A percentile compares a stretch with the other conserved stretches of the same genome.
phyloP scores from a whole-genome alignment of 2,888 invertebrate species.

The Notodonta dromedarius region DNA sequence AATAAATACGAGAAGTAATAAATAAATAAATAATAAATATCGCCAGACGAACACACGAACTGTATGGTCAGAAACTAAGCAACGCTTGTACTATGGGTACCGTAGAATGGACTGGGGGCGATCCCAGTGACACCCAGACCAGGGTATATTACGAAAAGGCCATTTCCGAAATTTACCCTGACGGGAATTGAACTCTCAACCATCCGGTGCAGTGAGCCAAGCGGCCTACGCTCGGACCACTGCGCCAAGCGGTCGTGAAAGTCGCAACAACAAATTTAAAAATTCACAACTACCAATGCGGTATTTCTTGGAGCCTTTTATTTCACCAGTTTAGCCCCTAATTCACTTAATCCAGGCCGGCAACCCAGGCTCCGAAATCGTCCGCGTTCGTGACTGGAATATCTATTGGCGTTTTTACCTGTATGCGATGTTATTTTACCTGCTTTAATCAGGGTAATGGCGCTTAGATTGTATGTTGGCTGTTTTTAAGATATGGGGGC shows the following conservation, averaged over 20 bases:
- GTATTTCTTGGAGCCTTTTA: constrained; percentile 32
- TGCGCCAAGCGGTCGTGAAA: neutral
- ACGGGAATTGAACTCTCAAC: too few species aligned
- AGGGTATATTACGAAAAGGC: too few species aligned
- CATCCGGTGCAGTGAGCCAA: too few species aligned
- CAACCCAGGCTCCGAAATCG: constrained; percentile 41
- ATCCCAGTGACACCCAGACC: too few species aligned
- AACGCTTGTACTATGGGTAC: too few species aligned
- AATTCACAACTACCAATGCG: constrained; percentile 36
- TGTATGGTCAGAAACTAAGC: too few species aligned
- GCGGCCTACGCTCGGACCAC: too few species aligned
- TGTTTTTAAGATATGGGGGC: neutral
- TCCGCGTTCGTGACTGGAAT: constrained; percentile 39
- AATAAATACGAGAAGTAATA: too few species aligned
- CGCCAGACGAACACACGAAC: too few species aligned
- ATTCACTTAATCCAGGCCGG: constrained; percentile 49
- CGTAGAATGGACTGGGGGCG: too few species aligned
- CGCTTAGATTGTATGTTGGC: neutral
- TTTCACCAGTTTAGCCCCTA: constrained; percentile 32
- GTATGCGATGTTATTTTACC: constrained; percentile 31
- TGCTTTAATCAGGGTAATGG: constrained; percentile 44
- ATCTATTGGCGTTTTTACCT: constrained; percentile 37
- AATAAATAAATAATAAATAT: too few species aligned
- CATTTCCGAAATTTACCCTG: too few species aligned
- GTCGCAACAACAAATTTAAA: constrained; percentile 36